phyloP scores from a whole-genome alignment of 2,797 vertebrate species.

The Xiphophorus birchmanni region DNA sequence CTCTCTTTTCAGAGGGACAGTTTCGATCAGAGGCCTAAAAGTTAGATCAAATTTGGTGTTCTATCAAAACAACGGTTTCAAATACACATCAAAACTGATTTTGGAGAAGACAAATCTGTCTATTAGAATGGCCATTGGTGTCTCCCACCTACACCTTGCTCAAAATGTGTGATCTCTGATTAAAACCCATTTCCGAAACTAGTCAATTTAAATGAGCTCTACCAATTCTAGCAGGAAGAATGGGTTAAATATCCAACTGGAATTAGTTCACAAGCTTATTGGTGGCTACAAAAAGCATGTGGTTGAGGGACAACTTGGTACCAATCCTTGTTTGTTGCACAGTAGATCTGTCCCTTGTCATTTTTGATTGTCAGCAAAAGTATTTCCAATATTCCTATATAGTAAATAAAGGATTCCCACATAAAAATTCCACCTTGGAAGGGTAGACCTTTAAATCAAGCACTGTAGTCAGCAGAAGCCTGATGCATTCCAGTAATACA shows the following conservation, averaged over 20 bases:
- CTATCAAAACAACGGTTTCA: background rate
- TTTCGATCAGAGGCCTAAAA: background rate
- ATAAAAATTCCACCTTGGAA: background rate
- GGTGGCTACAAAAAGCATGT: background rate
- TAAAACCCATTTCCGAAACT: background rate
- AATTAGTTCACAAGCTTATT: background rate
- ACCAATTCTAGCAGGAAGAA: background rate
- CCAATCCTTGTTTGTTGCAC: background rate
- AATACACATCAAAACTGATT: conserved; percentile 1
- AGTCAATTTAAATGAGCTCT: background rate
- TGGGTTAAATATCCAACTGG: background rate
- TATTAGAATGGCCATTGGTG: too few relatives aligned
- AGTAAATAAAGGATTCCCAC: background rate
- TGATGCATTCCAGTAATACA: background rate
- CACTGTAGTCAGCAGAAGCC: background rate
- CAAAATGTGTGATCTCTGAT: too few relatives aligned
- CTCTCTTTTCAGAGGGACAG: background rate
- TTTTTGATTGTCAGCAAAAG: background rate
- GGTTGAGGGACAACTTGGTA: background rate
- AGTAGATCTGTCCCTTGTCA: background rate
- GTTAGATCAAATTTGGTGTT: background rate
- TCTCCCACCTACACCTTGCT: too few relatives aligned
- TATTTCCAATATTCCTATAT: background rate
- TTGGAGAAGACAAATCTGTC: background rate
- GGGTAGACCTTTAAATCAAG: background rate